Conservation (phyloP, 2,888 invertebrate genomes). For the Mythimna pallens region DNA sequence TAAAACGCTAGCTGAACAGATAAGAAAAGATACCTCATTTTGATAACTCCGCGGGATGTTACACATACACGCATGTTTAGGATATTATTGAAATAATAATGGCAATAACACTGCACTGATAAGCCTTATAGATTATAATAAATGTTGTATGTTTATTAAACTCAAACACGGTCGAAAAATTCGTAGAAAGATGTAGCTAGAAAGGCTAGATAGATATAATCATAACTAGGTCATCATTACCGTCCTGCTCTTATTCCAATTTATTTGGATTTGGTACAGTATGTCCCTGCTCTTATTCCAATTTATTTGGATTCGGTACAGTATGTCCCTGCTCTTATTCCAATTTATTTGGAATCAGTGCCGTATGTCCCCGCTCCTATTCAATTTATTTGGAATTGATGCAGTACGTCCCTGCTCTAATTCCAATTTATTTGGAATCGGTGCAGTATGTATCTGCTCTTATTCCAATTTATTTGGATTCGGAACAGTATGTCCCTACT, state of each 20-base stretch:
- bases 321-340: neutral
- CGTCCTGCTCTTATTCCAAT: no score
- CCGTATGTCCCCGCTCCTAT: no score
- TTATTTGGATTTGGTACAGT: no score
- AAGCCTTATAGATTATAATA: neutral
- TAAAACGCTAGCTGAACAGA: slow-evolving; percentile 59
- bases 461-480: no score
- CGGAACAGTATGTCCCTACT: neutral
- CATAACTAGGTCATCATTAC: neutral
- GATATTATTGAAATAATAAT: slow-evolving; percentile 26
- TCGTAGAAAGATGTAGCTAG: neutral
- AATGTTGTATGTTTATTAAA: neutral
- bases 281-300: no score
- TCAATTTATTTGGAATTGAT: no score
- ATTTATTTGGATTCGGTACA: no score
- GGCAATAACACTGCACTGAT: slow-evolving; percentile 24
- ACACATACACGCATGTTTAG: slow-evolving; percentile 19
- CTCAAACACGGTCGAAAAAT: neutral
- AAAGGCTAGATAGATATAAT: slow-evolving; percentile 2
- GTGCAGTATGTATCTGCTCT: no score
- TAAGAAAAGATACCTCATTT: slow-evolving; percentile 56
- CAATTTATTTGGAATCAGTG: neutral
- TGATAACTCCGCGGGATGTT: slow-evolving; percentile 11
- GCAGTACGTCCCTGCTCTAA: no score
- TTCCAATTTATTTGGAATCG: no score